Base-by-base conservation (phyloP, 2,113 vertebrate genomes). In the Podarcis muralis region DNA sequence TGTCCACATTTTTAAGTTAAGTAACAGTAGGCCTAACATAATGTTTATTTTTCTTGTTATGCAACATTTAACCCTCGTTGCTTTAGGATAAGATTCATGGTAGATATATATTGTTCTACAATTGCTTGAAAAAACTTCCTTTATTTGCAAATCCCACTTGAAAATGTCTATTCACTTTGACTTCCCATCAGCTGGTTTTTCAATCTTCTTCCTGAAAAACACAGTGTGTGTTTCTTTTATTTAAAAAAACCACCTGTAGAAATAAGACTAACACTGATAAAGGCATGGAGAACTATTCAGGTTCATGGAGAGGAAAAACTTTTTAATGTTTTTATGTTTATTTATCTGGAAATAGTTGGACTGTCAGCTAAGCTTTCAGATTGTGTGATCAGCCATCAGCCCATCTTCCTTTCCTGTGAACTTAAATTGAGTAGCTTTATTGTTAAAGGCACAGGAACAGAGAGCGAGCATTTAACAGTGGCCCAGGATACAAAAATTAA, bases 1-100 rank as follows among this genome's bases (percentile, higher is more conserved):
- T 96, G 95, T 95, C 95, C 87, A 91, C 89, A 95, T 96, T 90
- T 93, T 87, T 93, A 88, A 84, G 93, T 97, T 95, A 91, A 96
- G 93, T 95, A 96, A 94, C 95, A 91, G 90, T 94, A 95, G 90
- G 93, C 91, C 90, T 95, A 94, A 92, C 87, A 0, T 88, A 87
- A 0, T 94, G 91, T 96, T 96, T 96, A 87, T 95, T 95, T 96
- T 95, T 93, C 87, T 86, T 22, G 1, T 95, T 95, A 95, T 2
- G 85, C 92, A 96, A 88, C 93, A 35, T 91, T 88, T 93, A 92
- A 90, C 82, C 2, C 91, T 92, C 91, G 83, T 91, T 91, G 89
- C 93, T 94, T 87, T 88, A 0, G 0, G 81, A n/a, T 92, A 89
- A 90, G 81, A 88, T 92, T 94, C 59, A 90, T 83, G 86, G 90